Conservation (phyloP, 1,140 invertebrate genomes). For the Hylaeus volcanicus region DNA sequence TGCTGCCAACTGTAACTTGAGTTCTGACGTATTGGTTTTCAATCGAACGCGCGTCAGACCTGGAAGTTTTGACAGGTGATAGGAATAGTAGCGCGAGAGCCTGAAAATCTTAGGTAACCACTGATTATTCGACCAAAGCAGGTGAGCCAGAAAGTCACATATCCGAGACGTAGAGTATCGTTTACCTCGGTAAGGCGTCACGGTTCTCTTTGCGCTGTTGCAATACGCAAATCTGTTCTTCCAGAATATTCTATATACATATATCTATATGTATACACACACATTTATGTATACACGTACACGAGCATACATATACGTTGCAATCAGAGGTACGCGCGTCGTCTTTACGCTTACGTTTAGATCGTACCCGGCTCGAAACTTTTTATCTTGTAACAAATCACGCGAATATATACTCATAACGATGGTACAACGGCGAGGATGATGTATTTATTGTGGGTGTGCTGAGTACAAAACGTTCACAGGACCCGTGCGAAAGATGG, state of each 20-base stretch:
- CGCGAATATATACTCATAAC: conserved; percentile 37
- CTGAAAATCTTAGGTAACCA: not conserved
- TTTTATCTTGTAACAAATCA: conserved; percentile 38
- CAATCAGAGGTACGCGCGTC: conserved; percentile 46
- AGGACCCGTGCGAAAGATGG: not conserved
- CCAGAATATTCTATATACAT: conserved; percentile 72
- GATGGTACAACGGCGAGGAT: conserved; percentile 30
- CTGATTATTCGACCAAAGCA: conserved; percentile 2
- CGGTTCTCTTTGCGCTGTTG: conserved; percentile 62
- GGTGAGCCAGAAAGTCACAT: conserved; percentile 43
- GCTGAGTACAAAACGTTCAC: conserved; percentile 39
- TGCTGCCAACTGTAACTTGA: too few relatives aligned
- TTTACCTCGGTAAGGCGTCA: conserved; percentile 63
- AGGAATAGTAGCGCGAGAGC: not conserved
- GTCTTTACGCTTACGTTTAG: conserved; percentile 41
- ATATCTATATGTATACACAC: conserved; percentile 53
- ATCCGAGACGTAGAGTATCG: conserved; percentile 38
- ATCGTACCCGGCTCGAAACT: conserved; percentile 32
- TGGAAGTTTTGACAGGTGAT: not conserved
- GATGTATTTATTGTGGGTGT: conserved; percentile 14
- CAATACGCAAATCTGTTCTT: conserved; percentile 79
- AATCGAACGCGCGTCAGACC: not conserved
- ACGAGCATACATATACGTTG: conserved; percentile 49
- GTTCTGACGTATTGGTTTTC: not conserved
- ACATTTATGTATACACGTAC: conserved; percentile 62